Evolutionary conservation across 35 echinoderm and acorn worm genomes (phyloP).

Genomic region (Stichopus chloronotus): DNA sequence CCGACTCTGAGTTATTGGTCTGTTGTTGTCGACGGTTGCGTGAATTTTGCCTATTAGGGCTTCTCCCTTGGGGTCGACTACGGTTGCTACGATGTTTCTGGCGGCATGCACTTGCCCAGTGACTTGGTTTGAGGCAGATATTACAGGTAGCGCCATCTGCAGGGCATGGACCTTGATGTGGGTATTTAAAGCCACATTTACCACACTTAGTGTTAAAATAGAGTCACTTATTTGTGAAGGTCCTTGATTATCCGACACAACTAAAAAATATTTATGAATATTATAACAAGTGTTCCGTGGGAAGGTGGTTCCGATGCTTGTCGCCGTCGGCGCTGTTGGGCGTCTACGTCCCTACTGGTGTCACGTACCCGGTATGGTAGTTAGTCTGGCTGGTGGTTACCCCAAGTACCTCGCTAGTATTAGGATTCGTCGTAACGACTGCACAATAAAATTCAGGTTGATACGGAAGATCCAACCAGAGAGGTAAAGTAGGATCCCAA

Average conservation of each 20-base stretch:
- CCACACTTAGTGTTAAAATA: constrained; percentile 29
- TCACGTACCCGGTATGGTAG: neutral
- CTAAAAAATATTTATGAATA: neutral
- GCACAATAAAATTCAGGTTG: neutral
- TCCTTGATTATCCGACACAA: neutral
- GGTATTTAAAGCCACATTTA: constrained; percentile 11
- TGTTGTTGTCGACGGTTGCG: neutral
- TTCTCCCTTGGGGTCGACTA: neutral
- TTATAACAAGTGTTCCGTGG: neutral
- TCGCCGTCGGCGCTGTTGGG: neutral
- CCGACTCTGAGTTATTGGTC: neutral
- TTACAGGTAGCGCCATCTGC: neutral
- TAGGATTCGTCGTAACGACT: neutral
- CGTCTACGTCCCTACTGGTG: neutral
- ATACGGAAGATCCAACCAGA: constrained; percentile 12
- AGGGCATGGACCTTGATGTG: constrained; percentile 1
- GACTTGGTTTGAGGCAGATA: neutral
- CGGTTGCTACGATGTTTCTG: constrained; percentile 15
- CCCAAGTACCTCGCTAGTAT: neutral
- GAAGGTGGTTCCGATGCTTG: neutral
- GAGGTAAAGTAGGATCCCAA: neutral
- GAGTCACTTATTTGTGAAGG: neutral
- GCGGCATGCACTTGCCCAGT: neutral
- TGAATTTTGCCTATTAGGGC: neutral
- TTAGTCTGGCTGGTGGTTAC: neutral